Evolutionary conservation across 2,113 vertebrate species (phyloP), one percentile per base, ranked within the genome.

Genomic region (Trogon melanurus): DNA sequence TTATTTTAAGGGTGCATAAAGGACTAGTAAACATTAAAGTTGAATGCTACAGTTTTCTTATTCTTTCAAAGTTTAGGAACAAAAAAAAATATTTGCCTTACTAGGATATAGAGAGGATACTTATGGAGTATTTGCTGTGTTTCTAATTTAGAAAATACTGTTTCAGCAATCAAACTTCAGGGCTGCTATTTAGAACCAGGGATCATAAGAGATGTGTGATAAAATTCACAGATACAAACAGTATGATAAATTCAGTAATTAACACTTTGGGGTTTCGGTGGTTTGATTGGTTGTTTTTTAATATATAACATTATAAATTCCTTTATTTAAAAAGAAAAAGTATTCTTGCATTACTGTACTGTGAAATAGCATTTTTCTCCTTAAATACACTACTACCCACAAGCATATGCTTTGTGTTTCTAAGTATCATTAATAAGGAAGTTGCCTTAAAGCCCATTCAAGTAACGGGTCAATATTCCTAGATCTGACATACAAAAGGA

Each of bases 381-480:
- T 90, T 78, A 85, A 66, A 80, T 38, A 74, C 25, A 65, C 25
- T 48, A 70, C 11, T 93, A 66, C 64, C 36, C 51, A 75, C 60
- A 91, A 60, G 65, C 90, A 96, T 85, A 95, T 96, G 92, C 91
- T 96, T 96, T 91, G 74, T 95, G 69, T 94, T 97, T 95, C 72
- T 92, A 91, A 81, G 44, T 61, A 95, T 56, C 87, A 76, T 79
- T 95, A 95, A 95, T 88, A 93, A 92, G 82, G 71, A 95, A 95
- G 80, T 81, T 88, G 48, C 65, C 79, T 85, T 94, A 91, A 91
- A 95, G 87, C 51, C 54, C 61, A 78, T 91, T 95, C 88, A 87
- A 82, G 80, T 94, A 95, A 91, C 1, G 3, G 91, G 85, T 94
- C 94, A 92, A 73, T 94, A 94, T 95, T 92, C 92, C 93, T 44